A percentile compares a stretch with the other conserved stretches of the same genome.
Conservation (phyloP, 2,797 vertebrate genomes). For the Enteromius viviparus region DNA sequence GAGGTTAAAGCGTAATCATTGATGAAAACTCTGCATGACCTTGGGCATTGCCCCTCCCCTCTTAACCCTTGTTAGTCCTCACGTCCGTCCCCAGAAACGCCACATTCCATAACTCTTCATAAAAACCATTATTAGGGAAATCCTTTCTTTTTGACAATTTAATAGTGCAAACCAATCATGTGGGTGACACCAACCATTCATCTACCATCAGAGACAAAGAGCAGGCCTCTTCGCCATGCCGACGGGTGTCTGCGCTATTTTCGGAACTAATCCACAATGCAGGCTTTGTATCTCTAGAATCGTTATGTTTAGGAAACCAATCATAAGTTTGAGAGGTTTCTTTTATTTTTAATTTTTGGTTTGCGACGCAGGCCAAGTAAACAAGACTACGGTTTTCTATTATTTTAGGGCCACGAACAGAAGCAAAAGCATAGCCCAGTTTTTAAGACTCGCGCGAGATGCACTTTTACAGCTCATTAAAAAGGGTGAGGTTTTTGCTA, state of each 20-base stretch:
- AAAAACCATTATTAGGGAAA: slow-evolving; percentile 86
- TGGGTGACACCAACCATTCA: slow-evolving; percentile 91
- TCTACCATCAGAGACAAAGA: slow-evolving; percentile 90
- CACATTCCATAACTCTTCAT: slow-evolving; percentile 85
- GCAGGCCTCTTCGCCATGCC: slow-evolving; percentile 80
- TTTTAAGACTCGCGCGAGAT: slow-evolving; percentile 40
- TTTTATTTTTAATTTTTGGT: slow-evolving; percentile 82
- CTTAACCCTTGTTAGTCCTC: slow-evolving; percentile 69
- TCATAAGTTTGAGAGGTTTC: slow-evolving; percentile 87
- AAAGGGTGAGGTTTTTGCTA: slow-evolving; percentile 57
- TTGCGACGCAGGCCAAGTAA: slow-evolving; percentile 77
- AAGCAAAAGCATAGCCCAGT: slow-evolving; percentile 48
- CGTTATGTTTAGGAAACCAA: slow-evolving; percentile 93
- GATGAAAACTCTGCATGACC: slow-evolving; percentile 84
- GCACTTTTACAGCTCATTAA: slow-evolving; percentile 9
- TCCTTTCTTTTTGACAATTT: slow-evolving; percentile 92
- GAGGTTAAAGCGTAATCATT: slow-evolving; percentile 65
- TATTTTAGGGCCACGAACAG: slow-evolving; percentile 50
- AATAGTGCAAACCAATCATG: slow-evolving; percentile 95
- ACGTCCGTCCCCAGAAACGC: slow-evolving; percentile 74
- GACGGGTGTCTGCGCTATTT: slow-evolving; percentile 89
- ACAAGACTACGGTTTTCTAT: slow-evolving; percentile 41
- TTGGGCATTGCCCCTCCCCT: slow-evolving; percentile 65
- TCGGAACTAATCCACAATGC: slow-evolving; percentile 87
- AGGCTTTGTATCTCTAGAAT: slow-evolving; percentile 89